Percentiles rank a stretch among this genome's conserved stretches.
These are phyloP conservation scores for Ophioderma brevispina DNA, from an alignment of 35 echinoderm and acorn worm species.

Conservation along the genomic window DNA sequence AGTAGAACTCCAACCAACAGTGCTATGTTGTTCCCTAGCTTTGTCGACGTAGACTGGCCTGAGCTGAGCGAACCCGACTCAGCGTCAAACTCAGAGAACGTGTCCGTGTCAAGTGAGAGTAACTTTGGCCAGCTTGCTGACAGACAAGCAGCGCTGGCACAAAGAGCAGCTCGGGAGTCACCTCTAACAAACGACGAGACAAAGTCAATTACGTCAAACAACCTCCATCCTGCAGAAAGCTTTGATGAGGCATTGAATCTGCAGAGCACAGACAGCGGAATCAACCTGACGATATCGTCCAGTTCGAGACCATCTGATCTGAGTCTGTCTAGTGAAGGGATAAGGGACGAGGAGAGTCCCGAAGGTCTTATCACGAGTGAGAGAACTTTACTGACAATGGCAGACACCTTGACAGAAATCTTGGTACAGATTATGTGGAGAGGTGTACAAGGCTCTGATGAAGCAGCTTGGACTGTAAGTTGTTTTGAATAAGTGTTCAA, in stretches of 20 bases:
- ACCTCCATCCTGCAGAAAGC: not conserved
- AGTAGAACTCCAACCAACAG: constrained; percentile 19
- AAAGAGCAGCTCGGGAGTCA: not conserved
- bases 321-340: not conserved
- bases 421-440: constrained; percentile 86
- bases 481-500: too few species aligned
- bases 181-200: not conserved
- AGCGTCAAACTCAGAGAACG: not conserved
- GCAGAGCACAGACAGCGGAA: not conserved
- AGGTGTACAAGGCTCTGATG: constrained; percentile 74
- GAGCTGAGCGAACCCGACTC: constrained; percentile 12
- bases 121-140: constrained; percentile 25
- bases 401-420: constrained; percentile 87
- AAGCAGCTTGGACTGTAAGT: constrained; percentile 92
- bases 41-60: not conserved
- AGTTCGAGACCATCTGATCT: constrained; percentile 27
- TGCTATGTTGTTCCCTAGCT: not conserved
- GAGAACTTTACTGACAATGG: constrained; percentile 64
- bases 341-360: constrained; percentile 13
- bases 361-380: constrained; percentile 65
- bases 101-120: constrained; percentile 1
- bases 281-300: not conserved
- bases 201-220: not conserved
- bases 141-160: not conserved
- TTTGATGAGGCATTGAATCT: not conserved